Conservation (phyloP, 2,113 vertebrate genomes). For the Pitta sordida region DNA sequence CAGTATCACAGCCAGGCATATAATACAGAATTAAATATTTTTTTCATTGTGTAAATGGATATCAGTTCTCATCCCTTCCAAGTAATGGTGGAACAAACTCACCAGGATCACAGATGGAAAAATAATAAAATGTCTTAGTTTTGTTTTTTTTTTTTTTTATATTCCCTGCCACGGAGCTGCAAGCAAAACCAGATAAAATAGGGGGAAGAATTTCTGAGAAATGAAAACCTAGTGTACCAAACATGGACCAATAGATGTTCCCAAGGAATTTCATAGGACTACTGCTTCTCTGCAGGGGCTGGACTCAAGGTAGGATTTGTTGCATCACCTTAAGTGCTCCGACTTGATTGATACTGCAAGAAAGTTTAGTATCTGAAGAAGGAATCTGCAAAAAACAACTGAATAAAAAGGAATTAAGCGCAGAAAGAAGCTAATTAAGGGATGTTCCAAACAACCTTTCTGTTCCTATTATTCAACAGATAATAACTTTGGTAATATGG, state of each 20-base stretch:
- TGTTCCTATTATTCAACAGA: neutral
- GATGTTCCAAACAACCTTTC: neutral
- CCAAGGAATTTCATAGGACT: rapidly evolving
- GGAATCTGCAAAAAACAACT: neutral
- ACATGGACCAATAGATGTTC: neutral
- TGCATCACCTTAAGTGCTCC: neutral
- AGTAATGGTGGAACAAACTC: neutral
- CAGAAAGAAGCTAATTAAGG: neutral
- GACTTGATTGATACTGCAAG: neutral
- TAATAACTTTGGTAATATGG: neutral
- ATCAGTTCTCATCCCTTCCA: neutral
- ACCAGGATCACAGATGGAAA: neutral
- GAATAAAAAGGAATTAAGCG: neutral
- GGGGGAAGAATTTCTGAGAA: neutral
- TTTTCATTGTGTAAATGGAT: neutral
- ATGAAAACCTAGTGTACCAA: neutral
- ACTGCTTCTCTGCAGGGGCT: neutral
- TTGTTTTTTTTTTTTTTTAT: neutral
- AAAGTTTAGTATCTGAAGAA: neutral
- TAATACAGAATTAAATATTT: neutral
- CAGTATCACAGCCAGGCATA: neutral
- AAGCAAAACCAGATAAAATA: neutral
- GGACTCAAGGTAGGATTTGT: neutral
- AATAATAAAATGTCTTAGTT: neutral
- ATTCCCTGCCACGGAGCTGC: neutral